phyloP scores from a whole-genome alignment of 2,888 invertebrate species.

The Cephalotes varians region DNA sequence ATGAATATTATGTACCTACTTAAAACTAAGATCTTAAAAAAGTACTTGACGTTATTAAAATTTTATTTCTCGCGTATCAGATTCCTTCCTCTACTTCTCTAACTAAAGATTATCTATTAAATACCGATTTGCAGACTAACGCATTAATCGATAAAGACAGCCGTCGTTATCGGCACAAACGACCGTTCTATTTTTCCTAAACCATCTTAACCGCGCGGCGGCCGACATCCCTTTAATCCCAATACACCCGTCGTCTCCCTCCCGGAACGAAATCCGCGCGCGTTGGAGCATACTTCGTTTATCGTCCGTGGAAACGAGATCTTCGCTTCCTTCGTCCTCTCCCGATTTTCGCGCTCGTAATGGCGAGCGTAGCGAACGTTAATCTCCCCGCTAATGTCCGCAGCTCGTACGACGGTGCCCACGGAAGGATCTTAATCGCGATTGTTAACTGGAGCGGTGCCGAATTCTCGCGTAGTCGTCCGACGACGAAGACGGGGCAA shows the following conservation, averaged over 20 bases:
- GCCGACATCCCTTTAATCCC: constrained; percentile 60
- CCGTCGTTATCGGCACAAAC: constrained; percentile 38
- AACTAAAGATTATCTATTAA: constrained; percentile 16
- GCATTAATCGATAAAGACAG: constrained; percentile 50
- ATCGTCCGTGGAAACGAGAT: constrained; percentile 64
- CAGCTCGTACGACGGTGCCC: constrained; percentile 52
- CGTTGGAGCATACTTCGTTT: constrained; percentile 74
- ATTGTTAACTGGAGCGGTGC: constrained; percentile 72
- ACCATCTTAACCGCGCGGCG: constrained; percentile 39
- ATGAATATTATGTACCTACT: neutral
- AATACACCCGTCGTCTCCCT: constrained; percentile 52
- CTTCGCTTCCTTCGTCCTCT: constrained; percentile 34
- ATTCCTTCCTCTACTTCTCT: neutral
- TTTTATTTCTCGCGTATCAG: neutral
- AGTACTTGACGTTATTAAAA: constrained; percentile 21
- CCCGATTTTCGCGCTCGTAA: constrained; percentile 21
- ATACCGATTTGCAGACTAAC: constrained; percentile 35
- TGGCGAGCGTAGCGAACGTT: constrained; percentile 61
- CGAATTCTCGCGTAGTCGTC: constrained; percentile 51
- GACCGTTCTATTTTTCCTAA: constrained; percentile 45
- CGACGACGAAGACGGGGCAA: constrained; percentile 28
- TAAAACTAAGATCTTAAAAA: neutral
- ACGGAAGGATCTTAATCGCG: constrained; percentile 72
- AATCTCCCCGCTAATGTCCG: constrained; percentile 72
- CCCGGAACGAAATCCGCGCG: constrained; percentile 62